Evolutionary conservation across 2,797 vertebrate species (phyloP).

Genomic region (Coreius guichenoti): DNA sequence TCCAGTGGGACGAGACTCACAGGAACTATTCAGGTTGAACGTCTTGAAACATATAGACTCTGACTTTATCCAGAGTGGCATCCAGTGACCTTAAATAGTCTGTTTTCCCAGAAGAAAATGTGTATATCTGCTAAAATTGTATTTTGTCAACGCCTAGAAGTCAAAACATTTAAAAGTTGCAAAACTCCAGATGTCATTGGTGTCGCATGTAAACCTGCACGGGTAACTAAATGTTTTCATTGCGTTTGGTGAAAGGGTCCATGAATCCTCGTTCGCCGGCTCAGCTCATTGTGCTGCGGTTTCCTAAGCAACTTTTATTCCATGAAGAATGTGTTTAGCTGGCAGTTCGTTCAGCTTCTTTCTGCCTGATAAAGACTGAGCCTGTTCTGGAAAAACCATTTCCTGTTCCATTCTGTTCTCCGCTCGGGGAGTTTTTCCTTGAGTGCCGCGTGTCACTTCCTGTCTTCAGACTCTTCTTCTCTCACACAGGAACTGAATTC

Average conservation of each 20-base stretch:
- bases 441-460: conserved; percentile 23
- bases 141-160: not conserved
- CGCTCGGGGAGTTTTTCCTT: not conserved
- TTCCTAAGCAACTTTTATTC: not conserved
- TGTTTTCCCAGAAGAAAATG: not conserved
- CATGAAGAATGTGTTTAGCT: not conserved
- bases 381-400: conserved; percentile 59
- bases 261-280: not conserved
- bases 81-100: not conserved
- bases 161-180: not conserved
- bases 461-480: not conserved
- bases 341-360: conserved; percentile 8
- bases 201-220: not conserved
- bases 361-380: conserved; percentile 66
- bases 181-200: too few species aligned
- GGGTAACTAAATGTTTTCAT: not conserved
- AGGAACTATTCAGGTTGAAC: not conserved
- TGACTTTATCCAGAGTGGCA: not conserved
- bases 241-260: not conserved
- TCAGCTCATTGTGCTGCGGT: not conserved
- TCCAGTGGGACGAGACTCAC: not conserved
- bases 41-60: not conserved
- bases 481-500: not conserved
- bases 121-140: not conserved
- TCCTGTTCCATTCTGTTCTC: conserved; percentile 17